Evolutionary conservation across 2,113 vertebrate species (phyloP), one percentile per base, ranked within the genome.

Genomic region (Amblyornis subalaris): DNA sequence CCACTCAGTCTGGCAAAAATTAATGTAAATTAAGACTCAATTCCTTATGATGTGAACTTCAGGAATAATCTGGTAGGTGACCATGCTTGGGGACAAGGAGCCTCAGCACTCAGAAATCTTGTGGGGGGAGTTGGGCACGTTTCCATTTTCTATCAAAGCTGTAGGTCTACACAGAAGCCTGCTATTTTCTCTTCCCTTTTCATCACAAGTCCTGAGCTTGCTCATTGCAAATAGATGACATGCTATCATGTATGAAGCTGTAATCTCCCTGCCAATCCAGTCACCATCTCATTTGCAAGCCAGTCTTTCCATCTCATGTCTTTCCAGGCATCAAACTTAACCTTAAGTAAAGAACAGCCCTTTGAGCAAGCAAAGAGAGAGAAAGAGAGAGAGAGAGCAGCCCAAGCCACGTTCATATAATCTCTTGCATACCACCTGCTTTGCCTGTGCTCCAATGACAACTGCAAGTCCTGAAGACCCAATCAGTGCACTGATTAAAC

Each of bases 161-260:
- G 18, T 47, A 44, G 7, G 7, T 75, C 50, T 61, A 48, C 29
- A 69, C 24, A 72, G 38, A 85, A 60, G 15, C 26, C 33, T 3
- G 1, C 5, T 76, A 20, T 91, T 70, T 89, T 65, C 40, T 62
- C 55, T 70, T 9, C 9, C 9, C 36, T 70, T 73, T 58, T 48
- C 47, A 53, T 45, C 36, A 19, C 50, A 38, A 57, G 9, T n/a
- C 21, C n/a, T 38, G 38, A 87, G 36, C 12, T 61, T n/a, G 57
- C 23, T 45, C 3, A 1, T 7, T 61, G 42, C n/a, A 87, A 53
- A 77, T 9, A 33, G 12, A 57, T 16, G 14, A 44, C 53, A 36
- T 16, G 13, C 12, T 73, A 6, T 65, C 3, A 0, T 0, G 0
- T 23, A 42, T 10, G 38, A 65, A 77, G 24, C 22, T 44, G 57